A percentile compares a stretch with the other conserved stretches of the same genome.
phyloP scores from a whole-genome alignment of 1,140 invertebrate species.

The Cotesia glomerata region DNA sequence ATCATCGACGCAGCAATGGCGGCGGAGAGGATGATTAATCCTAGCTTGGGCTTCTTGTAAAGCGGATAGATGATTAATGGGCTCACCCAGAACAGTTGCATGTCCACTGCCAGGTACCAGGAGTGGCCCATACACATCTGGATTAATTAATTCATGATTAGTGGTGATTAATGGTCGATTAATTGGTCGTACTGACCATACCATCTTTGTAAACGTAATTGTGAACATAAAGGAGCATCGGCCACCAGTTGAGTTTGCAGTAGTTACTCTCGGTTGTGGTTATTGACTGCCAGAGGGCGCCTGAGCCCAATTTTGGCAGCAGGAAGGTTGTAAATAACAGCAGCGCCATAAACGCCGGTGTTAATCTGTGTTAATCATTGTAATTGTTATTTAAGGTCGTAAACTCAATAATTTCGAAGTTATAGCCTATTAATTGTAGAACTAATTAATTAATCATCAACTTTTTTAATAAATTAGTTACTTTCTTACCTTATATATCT shows the following conservation, averaged over 20 bases:
- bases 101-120: conserved; percentile 59
- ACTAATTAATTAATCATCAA: too few relatives aligned
- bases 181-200: conserved; percentile 37
- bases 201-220: conserved; percentile 61
- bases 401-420: too few relatives aligned
- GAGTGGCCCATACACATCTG: conserved; percentile 53
- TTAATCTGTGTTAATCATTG: conserved; percentile 51
- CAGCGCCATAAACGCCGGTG: conserved; percentile 58
- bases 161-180: too few relatives aligned
- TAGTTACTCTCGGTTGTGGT: conserved; percentile 31
- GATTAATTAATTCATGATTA: not conserved
- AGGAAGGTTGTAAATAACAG: conserved; percentile 54
- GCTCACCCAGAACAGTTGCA: conserved; percentile 53
- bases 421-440: too few relatives aligned
- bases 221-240: conserved; percentile 67
- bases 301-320: conserved; percentile 51
- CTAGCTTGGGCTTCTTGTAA: conserved; percentile 37
- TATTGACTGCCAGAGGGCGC: conserved; percentile 53
- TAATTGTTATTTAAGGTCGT: too few relatives aligned
- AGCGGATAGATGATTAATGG: conserved; percentile 53
- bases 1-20: conserved; percentile 26
- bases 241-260: conserved; percentile 67
- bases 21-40: conserved; percentile 27
- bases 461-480: too few relatives aligned
- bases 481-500: conserved; percentile 54